A percentile compares a stretch with the other conserved stretches of the same genome.
Evolutionary conservation across 2,888 invertebrate genomes (phyloP).

Genomic region (Polymixis flavicincta): DNA sequence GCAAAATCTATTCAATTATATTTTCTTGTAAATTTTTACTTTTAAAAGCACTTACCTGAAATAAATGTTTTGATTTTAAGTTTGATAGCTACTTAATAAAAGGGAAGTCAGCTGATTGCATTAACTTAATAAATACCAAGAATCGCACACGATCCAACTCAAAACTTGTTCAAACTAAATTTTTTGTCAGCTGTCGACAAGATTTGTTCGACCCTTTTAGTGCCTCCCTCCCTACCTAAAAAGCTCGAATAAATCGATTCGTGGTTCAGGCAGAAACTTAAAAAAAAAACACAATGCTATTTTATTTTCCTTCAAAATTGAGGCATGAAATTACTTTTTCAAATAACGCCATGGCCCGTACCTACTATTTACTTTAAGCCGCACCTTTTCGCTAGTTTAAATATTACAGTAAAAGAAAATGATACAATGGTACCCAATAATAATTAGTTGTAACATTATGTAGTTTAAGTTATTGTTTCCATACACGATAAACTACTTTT

Average conservation of each 20-base stretch:
- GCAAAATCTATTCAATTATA: neutral
- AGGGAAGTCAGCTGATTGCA: neutral
- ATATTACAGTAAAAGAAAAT: neutral
- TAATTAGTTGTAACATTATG: neutral
- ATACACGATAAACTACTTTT: neutral
- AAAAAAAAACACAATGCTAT: neutral
- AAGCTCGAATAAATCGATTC: neutral
- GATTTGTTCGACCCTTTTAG: neutral
- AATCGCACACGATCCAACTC: neutral
- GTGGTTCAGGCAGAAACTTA: neutral
- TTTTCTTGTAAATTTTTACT: neutral
- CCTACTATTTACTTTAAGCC: neutral
- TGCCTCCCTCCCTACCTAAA: neutral
- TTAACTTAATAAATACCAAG: neutral
- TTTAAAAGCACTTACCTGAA: neutral
- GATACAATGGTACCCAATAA: neutral
- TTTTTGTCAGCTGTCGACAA: neutral
- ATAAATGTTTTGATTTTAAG: neutral
- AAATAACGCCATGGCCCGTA: neutral
- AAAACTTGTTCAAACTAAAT: neutral
- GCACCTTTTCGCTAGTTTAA: neutral
- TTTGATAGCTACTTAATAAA: neutral
- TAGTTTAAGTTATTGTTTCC: neutral
- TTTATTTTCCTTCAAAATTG: neutral
- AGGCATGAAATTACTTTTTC: neutral